Conservation (phyloP, 1,140 invertebrate genomes). For the Melanaphis sacchari region DNA sequence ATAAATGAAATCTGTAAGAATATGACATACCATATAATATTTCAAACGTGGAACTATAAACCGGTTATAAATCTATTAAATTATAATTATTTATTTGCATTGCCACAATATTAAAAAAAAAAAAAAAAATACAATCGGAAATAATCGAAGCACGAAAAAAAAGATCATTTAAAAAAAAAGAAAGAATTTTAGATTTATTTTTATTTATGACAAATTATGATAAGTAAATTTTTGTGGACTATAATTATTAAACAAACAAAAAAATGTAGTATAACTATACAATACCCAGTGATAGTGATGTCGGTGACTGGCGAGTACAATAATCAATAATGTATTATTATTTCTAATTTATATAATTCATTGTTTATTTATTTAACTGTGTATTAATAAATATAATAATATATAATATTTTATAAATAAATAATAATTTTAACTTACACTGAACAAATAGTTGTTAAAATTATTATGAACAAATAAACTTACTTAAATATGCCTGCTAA, state of each 20-base stretch:
- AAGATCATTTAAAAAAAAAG: background rate
- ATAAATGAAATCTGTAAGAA: background rate
- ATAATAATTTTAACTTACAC: background rate
- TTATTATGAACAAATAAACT: background rate
- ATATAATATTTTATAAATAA: no score
- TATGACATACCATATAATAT: background rate
- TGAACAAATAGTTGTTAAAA: background rate
- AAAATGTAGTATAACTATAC: no score
- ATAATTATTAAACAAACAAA: no score
- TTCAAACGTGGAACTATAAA: background rate
- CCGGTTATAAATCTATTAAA: conserved; percentile 37
- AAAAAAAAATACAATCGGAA: background rate
- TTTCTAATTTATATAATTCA: background rate
- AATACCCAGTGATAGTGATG: background rate
- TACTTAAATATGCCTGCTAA: background rate
- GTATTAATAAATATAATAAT: background rate
- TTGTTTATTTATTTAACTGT: background rate
- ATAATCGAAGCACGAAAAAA: background rate
- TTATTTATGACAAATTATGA: background rate
- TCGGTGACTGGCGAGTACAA: background rate
- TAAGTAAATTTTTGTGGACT: background rate
- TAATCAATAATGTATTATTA: background rate
- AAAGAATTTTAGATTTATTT: conserved; percentile 7
- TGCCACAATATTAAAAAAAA: background rate
- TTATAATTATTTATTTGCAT: conserved; percentile 25